Conservation (phyloP, 2,113 vertebrate genomes). For the Paramisgurnus dabryanus region DNA sequence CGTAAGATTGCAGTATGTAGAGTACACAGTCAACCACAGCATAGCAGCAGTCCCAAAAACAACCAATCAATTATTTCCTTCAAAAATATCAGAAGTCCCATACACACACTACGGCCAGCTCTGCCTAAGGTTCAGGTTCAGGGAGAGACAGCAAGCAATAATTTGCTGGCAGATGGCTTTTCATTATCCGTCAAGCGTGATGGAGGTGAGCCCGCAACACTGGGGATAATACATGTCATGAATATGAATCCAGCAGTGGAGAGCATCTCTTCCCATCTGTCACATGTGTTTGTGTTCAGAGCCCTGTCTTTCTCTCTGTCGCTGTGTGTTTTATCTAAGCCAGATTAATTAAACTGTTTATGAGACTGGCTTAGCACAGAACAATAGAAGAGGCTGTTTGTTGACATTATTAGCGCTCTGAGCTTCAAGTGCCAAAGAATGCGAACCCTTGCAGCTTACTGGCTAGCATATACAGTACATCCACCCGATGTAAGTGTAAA, state of each 20-base stretch:
- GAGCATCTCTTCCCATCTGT: constrained; percentile 43
- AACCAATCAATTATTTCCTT: neutral
- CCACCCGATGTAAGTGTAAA: neutral
- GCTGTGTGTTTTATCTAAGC: constrained; percentile 29
- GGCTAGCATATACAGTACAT: neutral
- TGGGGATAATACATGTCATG: constrained; percentile 35
- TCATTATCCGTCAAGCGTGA: constrained; percentile 48
- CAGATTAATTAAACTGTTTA: constrained; percentile 38
- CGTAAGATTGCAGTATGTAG: neutral
- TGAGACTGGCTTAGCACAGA: constrained; percentile 20
- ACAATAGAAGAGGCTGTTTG: constrained; percentile 19
- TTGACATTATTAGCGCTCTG: constrained; percentile 12
- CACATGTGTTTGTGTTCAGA: constrained; percentile 29
- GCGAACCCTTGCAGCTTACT: constrained; percentile 6
- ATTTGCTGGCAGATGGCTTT: constrained; percentile 56
- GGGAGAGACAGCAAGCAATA: neutral
- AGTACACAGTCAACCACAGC: neutral
- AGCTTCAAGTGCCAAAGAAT: constrained; percentile 8
- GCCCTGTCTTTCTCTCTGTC: neutral
- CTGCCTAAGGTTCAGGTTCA: neutral
- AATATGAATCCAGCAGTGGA: constrained; percentile 42
- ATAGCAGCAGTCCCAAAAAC: neutral
- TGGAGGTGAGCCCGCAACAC: constrained; percentile 40
- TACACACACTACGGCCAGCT: neutral
- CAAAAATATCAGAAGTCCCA: neutral